Percentiles rank a stretch among this genome's conserved stretches.
phyloP scores from a whole-genome alignment of 1,140 invertebrate genomes.

The Pseudoatta argentina region DNA sequence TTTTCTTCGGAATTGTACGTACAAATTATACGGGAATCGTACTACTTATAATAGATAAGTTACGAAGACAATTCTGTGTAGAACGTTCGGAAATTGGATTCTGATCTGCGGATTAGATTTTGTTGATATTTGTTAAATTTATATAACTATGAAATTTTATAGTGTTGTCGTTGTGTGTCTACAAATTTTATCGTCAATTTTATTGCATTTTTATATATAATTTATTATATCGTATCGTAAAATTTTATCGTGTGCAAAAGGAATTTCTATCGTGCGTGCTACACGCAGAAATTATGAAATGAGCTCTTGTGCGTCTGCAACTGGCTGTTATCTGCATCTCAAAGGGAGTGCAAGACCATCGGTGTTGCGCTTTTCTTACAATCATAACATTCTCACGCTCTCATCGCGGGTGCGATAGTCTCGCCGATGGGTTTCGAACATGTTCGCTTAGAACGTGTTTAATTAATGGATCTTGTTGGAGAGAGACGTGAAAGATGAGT shows the following conservation, averaged over 20 bases:
- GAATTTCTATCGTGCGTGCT: background rate
- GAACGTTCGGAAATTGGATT: conserved; percentile 11
- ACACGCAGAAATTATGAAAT: background rate
- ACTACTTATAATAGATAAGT: background rate
- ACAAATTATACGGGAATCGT: background rate
- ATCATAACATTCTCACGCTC: conserved; percentile 71
- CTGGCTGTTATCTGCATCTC: conserved; percentile 54
- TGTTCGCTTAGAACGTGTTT: conserved; percentile 63
- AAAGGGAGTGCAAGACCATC: conserved; percentile 29
- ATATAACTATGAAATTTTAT: conserved; percentile 41
- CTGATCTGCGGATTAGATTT: conserved; percentile 13
- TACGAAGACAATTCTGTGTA: background rate
- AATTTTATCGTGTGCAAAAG: background rate
- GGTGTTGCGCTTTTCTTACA: conserved; percentile 8
- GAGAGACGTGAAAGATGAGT: conserved; percentile 29
- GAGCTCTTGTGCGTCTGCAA: conserved; percentile 49
- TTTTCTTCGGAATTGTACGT: conserved; percentile 10
- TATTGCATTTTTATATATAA: conserved; percentile 38
- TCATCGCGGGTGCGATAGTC: conserved; percentile 70
- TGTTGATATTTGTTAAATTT: conserved; percentile 56
- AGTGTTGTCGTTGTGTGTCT: conserved; percentile 23
- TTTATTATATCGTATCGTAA: conserved; percentile 36
- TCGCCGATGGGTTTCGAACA: conserved; percentile 69
- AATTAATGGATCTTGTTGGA: conserved; percentile 67
- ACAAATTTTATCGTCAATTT: conserved; percentile 44